phyloP scores from a whole-genome alignment of 2,888 invertebrate genomes.

The Encarsia formosa region DNA sequence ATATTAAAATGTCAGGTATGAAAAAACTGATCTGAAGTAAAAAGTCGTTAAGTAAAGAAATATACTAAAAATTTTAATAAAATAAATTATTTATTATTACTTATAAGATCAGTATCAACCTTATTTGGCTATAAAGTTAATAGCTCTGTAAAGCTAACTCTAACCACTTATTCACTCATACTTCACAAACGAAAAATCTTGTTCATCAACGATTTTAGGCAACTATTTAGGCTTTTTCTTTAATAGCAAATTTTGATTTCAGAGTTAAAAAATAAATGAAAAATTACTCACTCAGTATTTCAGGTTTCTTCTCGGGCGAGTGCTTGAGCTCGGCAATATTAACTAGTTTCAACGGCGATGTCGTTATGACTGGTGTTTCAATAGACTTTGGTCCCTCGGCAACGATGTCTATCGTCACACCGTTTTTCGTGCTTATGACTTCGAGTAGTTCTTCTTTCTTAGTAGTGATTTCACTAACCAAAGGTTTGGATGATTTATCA shows the following conservation, averaged over 20 bases:
- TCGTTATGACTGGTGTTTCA: constrained; percentile 46
- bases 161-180: too few species aligned
- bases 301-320: constrained; percentile 31
- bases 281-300: constrained; percentile 12
- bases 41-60: too few species aligned
- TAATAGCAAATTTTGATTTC: not conserved
- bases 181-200: too few species aligned
- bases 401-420: constrained; percentile 6
- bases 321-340: constrained; percentile 39
- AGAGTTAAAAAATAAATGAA: not conserved
- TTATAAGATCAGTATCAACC: too few species aligned
- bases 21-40: too few species aligned
- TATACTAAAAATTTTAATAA: too few species aligned
- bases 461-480: not conserved
- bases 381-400: constrained; percentile 33
- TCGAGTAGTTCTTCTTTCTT: constrained; percentile 19
- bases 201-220: too few species aligned
- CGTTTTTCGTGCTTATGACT: constrained; percentile 11
- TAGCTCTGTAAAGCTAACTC: too few species aligned
- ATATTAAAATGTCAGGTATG: too few species aligned
- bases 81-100: too few species aligned
- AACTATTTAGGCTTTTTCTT: too few species aligned
- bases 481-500: constrained; percentile 2
- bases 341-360: constrained; percentile 42
- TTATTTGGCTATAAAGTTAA: too few species aligned